Percentiles rank a stretch among this genome's conserved stretches.
Conservation (phyloP, 2,113 vertebrate genomes). For the Myiagra hebetior region DNA sequence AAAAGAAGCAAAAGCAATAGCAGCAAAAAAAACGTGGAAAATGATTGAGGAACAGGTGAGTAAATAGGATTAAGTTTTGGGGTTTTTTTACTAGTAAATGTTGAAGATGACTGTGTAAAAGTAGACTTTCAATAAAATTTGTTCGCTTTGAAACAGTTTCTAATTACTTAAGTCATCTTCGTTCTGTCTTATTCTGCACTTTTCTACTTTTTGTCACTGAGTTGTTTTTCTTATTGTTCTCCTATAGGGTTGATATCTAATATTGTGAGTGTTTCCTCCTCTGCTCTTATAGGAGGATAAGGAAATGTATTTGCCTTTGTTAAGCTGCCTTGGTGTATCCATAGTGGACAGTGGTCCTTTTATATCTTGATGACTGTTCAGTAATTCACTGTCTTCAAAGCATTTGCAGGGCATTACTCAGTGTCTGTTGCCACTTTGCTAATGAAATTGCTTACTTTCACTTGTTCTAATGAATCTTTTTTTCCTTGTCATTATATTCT, state of each 20-base stretch:
- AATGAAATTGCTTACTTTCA: neutral
- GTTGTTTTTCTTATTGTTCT: neutral
- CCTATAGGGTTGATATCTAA: neutral
- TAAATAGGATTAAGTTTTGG: neutral
- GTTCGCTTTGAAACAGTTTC: neutral
- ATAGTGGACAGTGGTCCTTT: neutral
- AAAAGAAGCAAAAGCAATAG: constrained; percentile 64
- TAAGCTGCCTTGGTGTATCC: neutral
- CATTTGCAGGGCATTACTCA: neutral
- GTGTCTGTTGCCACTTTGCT: neutral
- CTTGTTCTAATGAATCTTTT: neutral
- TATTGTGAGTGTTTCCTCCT: neutral
- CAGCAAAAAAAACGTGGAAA: constrained; percentile 39
- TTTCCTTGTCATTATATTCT: neutral
- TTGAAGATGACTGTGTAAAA: neutral
- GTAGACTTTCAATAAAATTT: neutral
- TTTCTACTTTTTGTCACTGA: neutral
- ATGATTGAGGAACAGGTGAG: constrained; percentile 29
- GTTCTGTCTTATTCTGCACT: neutral
- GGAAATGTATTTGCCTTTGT: neutral
- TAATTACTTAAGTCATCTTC: neutral
- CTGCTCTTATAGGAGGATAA: neutral
- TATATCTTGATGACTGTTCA: neutral
- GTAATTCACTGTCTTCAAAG: neutral
- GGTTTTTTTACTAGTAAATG: neutral